Conservation (phyloP, 92 coral and sea anemone genomes). For the Palythoa caribaeorum region DNA sequence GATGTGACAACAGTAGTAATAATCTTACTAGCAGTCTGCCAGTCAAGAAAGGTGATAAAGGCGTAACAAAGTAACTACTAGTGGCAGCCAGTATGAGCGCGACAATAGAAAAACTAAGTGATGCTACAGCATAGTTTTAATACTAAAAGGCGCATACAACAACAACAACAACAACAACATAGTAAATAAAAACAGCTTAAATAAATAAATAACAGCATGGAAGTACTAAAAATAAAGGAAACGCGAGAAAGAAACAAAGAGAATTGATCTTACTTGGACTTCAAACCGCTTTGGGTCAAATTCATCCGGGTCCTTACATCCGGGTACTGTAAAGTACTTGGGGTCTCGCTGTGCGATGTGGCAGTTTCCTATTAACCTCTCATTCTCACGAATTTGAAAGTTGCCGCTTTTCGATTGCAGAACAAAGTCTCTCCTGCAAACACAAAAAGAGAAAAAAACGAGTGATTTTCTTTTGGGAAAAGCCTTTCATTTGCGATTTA, state of each 20-base stretch:
- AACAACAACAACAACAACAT: not conserved
- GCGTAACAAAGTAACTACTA: too few relatives aligned
- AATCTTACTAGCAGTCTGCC: too few relatives aligned
- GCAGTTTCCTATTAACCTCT: conserved; percentile 75
- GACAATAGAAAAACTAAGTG: not conserved
- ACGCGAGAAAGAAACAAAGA: not conserved
- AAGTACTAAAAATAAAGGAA: too few relatives aligned
- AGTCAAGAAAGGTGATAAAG: too few relatives aligned
- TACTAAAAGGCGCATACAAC: not conserved
- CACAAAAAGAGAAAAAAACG: not conserved
- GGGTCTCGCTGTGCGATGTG: conserved; percentile 91
- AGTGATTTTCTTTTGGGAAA: not conserved
- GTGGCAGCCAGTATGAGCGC: too few relatives aligned
- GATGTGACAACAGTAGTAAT: too few relatives aligned
- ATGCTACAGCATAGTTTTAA: not conserved
- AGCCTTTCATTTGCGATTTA: not conserved
- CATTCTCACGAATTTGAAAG: conserved; percentile 70
- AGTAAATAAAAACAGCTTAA: too few relatives aligned
- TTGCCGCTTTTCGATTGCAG: conserved; percentile 75
- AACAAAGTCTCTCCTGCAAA: conserved; percentile 64
- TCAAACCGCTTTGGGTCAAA: conserved; percentile 70
- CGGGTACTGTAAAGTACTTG: conserved; percentile 66
- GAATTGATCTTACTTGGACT: conserved; percentile 31
- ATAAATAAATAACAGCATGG: too few relatives aligned
- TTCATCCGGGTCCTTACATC: conserved; percentile 74